Conservation (phyloP, 2,113 vertebrate genomes). For the Rynchops niger region DNA sequence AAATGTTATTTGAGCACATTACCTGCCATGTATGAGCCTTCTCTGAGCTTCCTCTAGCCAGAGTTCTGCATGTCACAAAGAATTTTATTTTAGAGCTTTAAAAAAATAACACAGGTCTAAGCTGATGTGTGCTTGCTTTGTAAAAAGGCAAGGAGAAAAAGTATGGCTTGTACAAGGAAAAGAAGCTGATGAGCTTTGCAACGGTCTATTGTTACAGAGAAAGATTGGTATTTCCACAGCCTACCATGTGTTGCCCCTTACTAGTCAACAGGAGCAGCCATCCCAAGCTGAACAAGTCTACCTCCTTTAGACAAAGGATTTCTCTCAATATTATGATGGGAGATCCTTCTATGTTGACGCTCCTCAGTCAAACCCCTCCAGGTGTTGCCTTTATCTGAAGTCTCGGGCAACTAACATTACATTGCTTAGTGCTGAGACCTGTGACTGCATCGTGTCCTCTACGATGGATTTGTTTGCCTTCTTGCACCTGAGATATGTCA, state of each 20-base stretch:
- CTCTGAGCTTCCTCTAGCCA: neutral
- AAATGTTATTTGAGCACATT: neutral
- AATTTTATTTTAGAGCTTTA: neutral
- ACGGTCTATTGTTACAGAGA: neutral
- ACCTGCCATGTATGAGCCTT: neutral
- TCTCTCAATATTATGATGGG: accelerated
- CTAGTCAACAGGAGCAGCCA: neutral
- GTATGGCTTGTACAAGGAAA: neutral
- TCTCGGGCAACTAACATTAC: neutral
- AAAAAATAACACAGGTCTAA: neutral
- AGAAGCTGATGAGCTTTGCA: neutral
- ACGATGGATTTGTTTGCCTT: neutral
- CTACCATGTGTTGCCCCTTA: accelerated
- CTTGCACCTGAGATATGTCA: neutral
- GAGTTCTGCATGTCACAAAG: neutral
- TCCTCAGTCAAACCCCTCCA: neutral
- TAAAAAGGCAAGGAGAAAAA: neutral
- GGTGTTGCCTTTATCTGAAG: neutral
- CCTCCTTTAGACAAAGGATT: neutral
- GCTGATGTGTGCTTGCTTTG: neutral
- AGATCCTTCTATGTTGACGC: neutral
- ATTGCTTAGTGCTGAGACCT: neutral
- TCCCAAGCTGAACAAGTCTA: neutral
- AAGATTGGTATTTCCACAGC: neutral
- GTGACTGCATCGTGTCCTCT: neutral